Conservation (phyloP, 2,888 invertebrate species). For the Drosophila infuscata region DNA sequence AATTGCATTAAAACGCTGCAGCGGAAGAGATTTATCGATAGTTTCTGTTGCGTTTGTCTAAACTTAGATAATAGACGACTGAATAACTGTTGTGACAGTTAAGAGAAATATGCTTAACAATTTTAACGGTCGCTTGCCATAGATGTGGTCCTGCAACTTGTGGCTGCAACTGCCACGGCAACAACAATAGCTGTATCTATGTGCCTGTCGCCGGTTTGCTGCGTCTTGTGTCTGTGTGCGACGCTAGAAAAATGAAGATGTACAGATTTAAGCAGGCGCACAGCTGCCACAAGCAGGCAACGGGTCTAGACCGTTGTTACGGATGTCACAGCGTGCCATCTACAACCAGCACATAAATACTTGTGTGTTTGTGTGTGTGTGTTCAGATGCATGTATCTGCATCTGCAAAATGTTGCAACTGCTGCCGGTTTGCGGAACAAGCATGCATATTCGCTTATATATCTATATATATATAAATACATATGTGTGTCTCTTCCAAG, state of each 20-base stretch:
- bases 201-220: slow-evolving; percentile 3
- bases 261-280: slow-evolving; percentile 80
- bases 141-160: slow-evolving; percentile 48
- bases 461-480: background rate
- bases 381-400: slow-evolving; percentile 37
- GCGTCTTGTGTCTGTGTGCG: slow-evolving; percentile 18
- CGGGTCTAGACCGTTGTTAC: slow-evolving; percentile 39
- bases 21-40: slow-evolving; percentile 25
- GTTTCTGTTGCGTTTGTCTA: slow-evolving; percentile 23
- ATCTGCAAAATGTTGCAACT: slow-evolving; percentile 43
- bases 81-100: slow-evolving; percentile 5
- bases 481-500: slow-evolving; percentile 20
- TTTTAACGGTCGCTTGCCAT: slow-evolving; percentile 17
- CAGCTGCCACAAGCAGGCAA: slow-evolving; percentile 55
- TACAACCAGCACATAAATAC: slow-evolving; percentile 21
- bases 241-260: slow-evolving; percentile 82
- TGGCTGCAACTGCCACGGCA: slow-evolving; percentile 27
- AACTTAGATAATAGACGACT: slow-evolving; percentile 28
- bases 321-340: slow-evolving; percentile 61
- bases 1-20: slow-evolving; percentile 21
- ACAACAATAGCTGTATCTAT: slow-evolving; percentile 19
- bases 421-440: slow-evolving; percentile 33
- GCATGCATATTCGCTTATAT: slow-evolving; percentile 10
- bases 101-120: slow-evolving; percentile 1
- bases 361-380: background rate